phyloP scores from a whole-genome alignment of 1,140 invertebrate species.

The Mactra quadrangularis region DNA sequence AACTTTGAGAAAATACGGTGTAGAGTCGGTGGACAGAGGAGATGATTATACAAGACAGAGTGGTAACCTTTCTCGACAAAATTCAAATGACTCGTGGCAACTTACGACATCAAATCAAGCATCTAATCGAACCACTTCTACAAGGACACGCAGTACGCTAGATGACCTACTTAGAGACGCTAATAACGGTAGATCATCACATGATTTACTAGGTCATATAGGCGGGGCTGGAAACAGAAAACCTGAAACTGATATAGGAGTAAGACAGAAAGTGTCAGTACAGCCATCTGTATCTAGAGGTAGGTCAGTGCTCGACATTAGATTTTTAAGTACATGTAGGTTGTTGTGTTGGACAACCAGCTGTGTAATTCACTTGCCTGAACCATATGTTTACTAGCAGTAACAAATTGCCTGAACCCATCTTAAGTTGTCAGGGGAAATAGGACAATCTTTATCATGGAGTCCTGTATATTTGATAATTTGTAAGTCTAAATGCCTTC shows the following conservation, averaged over 20 bases:
- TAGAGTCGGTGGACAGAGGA: slow-evolving; percentile 34
- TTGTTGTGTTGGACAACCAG: no score
- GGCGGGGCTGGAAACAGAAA: slow-evolving; percentile 9
- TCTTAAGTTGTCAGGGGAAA: no score
- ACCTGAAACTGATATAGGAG: not conserved
- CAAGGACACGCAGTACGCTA: slow-evolving; percentile 51
- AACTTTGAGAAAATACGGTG: slow-evolving; percentile 67
- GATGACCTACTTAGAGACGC: slow-evolving; percentile 54
- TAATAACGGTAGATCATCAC: slow-evolving; percentile 31
- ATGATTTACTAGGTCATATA: slow-evolving; percentile 57
- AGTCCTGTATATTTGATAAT: not conserved
- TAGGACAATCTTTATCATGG: no score
- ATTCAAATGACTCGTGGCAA: slow-evolving; percentile 30
- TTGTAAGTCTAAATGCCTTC: no score
- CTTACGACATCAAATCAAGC: not conserved
- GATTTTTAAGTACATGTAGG: no score
- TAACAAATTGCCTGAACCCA: no score
- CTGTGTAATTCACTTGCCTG: not conserved
- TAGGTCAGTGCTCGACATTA: no score
- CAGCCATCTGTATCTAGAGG: slow-evolving; percentile 11
- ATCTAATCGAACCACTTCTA: not conserved
- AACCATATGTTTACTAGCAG: not conserved
- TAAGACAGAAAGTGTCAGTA: slow-evolving; percentile 35
- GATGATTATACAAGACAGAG: slow-evolving; percentile 34
- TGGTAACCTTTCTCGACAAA: slow-evolving; percentile 17